These are phyloP conservation scores for Lacerta viridis DNA, from an alignment of 2,797 vertebrate species.

Conservation along the genomic window DNA sequence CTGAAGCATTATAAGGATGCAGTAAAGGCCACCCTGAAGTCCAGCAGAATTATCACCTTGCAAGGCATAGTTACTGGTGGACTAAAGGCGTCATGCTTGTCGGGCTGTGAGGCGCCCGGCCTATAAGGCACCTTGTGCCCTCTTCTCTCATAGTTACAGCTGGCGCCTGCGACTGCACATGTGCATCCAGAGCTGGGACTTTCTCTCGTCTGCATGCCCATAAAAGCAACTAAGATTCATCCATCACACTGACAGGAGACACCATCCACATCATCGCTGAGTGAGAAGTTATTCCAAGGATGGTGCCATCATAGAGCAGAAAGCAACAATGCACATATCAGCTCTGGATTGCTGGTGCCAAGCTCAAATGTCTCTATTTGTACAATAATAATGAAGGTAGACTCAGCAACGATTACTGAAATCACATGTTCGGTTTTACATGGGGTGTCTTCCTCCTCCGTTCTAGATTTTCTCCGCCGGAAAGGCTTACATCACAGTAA, in stretches of 20 bases:
- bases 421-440: background rate
- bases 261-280: slow-evolving; percentile 23
- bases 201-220: slow-evolving; percentile 26
- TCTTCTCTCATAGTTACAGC: slow-evolving; percentile 14
- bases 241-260: slow-evolving; percentile 22
- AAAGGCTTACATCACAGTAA: background rate
- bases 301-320: slow-evolving; percentile 19
- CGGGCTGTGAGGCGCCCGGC: slow-evolving; percentile 28
- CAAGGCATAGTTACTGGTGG: slow-evolving; percentile 31
- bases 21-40: slow-evolving; percentile 39
- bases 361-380: slow-evolving; percentile 27
- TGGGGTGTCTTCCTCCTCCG: background rate
- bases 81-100: slow-evolving; percentile 31
- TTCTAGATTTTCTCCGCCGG: background rate
- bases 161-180: background rate
- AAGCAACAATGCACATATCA: background rate
- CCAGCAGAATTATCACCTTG: slow-evolving; percentile 43
- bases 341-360: background rate
- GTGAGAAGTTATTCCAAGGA: slow-evolving; percentile 43
- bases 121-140: background rate
- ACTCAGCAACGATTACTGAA: background rate
- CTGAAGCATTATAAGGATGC: slow-evolving; percentile 45
- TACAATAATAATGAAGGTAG: slow-evolving; percentile 9
- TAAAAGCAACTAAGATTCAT: slow-evolving; percentile 39
- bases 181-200: slow-evolving; percentile 7